phyloP scores from a whole-genome alignment of 37 sponge, comb jelly and placozoan species.

The Diacarnus erythraeanus region DNA sequence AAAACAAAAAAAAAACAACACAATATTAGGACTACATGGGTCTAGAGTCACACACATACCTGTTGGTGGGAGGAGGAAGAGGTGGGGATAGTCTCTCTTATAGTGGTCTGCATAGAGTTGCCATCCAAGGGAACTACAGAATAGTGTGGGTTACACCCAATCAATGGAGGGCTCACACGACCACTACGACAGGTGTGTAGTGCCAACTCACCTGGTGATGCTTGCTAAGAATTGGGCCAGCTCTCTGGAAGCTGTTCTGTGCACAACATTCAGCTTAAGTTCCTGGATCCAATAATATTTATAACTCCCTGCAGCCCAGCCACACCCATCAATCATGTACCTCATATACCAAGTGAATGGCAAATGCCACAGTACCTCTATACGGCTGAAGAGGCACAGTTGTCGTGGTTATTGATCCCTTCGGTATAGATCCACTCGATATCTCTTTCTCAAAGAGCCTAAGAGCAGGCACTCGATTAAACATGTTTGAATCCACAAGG shows the following conservation, averaged over 20 bases:
- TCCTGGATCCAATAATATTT: slow-evolving; percentile 19
- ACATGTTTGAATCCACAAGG: neutral
- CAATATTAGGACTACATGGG: too few relatives aligned
- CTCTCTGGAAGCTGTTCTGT: neutral
- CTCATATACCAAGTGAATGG: slow-evolving; percentile 59
- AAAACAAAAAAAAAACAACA: too few relatives aligned
- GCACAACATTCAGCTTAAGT: slow-evolving; percentile 29
- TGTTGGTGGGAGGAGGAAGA: slow-evolving; percentile 14
- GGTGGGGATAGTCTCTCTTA: slow-evolving; percentile 47
- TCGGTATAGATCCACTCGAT: neutral
- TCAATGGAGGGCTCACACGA: neutral
- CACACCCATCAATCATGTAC: slow-evolving; percentile 6
- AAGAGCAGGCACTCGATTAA: slow-evolving; percentile 37
- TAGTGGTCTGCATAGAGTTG: slow-evolving; percentile 47
- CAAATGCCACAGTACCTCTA: neutral
- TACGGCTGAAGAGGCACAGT: slow-evolving; percentile 2
- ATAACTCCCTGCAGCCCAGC: neutral
- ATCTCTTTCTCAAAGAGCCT: neutral
- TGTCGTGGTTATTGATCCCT: neutral
- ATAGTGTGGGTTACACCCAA: neutral
- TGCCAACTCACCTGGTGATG: slow-evolving; percentile 2
- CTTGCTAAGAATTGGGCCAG: neutral
- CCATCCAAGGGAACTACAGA: slow-evolving; percentile 27
- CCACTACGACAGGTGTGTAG: too few relatives aligned
- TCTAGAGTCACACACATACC: too few relatives aligned